A percentile compares a stretch with the other conserved stretches of the same genome.
phyloP scores from a whole-genome alignment of 2,113 vertebrate species.

The Rhinoptilus africanus region DNA sequence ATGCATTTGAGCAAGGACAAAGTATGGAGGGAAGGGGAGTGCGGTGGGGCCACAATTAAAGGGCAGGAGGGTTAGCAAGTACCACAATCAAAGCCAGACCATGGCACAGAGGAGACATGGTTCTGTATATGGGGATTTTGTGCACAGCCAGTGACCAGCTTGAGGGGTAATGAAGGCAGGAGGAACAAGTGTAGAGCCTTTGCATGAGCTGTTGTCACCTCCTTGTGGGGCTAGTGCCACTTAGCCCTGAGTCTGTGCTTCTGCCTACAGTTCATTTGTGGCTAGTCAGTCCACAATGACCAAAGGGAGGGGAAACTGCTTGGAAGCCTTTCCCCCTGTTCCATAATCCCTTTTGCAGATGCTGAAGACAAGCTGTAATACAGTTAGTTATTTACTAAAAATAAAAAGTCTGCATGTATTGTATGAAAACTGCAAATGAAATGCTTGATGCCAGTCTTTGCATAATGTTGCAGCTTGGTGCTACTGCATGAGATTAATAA shows the following conservation, averaged over 20 bases:
- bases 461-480: background rate
- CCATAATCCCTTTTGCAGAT: background rate
- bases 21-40: background rate
- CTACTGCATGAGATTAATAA: background rate
- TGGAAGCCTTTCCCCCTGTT: background rate
- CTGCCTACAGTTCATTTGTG: background rate
- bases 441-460: background rate
- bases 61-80: background rate
- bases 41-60: background rate
- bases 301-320: background rate
- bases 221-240: background rate
- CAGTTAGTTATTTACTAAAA: background rate
- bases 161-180: background rate
- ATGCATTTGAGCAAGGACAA: background rate
- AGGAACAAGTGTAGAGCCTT: background rate
- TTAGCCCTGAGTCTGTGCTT: background rate
- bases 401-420: background rate
- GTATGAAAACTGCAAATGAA: background rate
- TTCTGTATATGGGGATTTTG: accelerated
- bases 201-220: background rate
- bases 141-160: background rate
- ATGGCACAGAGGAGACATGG: background rate
- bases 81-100: background rate
- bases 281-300: background rate
- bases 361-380: background rate